Base-by-base conservation (phyloP, 2,113 vertebrate genomes). In the Cepphus grylle region DNA sequence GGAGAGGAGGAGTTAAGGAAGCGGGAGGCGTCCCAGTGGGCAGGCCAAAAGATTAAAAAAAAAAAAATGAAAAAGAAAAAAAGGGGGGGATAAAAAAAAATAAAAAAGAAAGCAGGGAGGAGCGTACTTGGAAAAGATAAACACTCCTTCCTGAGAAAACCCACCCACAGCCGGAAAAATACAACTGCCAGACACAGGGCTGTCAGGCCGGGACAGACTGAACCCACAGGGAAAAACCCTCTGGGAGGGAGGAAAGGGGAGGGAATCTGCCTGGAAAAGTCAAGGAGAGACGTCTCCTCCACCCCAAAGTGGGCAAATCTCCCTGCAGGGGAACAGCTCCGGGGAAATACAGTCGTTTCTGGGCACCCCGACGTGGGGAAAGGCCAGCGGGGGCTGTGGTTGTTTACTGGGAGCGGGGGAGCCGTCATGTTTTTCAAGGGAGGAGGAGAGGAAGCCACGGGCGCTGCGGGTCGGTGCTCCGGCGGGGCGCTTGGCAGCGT, bases 1-100 rank as follows among this genome's bases (percentile, higher is more conserved):
- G 43, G 59, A 85, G 73, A 95, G 94, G 90, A 96, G 95, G 96
- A 94, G 93, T 98, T 97, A 94, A 66, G 73, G 81, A 91, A 36
- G 26, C 1, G 45, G 84, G 81, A 76, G 93, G 91, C 2, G 17
- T 83, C 38, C 8, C n/a, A 0, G n/a, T 38, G 34, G 92, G 95
- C 81, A 70, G 74, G 80, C 12, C 53, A 8, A 8, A 2, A 69
- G 23, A 49, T 5, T 29, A 43, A 49, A 20, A 20, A 8, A 26
- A 42, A 1, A 11, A 27, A 20, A 36, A 58, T 38, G 21, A 15
- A 12, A 7, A 49, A 42, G n/a, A 32, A 50, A 50, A 22, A 36
- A 8, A 32, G 15, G 56, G 8, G 13, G 11, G 3, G 2, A 11
- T 12, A 9, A 50, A 32, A 50, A 32, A 50, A 52, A 23, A 53